Conservation (phyloP, 2,888 invertebrate species). For the Unio pictorum region DNA sequence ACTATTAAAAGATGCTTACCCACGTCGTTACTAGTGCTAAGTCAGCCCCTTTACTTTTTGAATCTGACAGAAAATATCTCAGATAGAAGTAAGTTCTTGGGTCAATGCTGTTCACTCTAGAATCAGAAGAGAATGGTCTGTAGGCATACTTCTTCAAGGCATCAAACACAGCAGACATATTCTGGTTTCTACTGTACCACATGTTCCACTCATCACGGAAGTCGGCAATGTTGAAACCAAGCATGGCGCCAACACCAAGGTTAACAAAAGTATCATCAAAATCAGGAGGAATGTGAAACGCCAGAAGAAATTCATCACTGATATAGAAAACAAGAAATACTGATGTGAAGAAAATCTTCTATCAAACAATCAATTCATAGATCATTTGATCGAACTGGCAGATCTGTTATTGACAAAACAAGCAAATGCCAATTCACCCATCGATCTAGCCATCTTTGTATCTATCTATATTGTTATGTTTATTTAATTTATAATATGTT, state of each 20-base stretch:
- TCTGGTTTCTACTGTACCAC: conserved; percentile 43
- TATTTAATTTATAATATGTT: too few species aligned
- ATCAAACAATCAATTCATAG: neutral
- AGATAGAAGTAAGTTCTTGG: conserved; percentile 56
- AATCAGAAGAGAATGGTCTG: conserved; percentile 43
- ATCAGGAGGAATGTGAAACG: conserved; percentile 55
- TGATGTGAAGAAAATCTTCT: neutral
- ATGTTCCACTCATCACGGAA: conserved; percentile 17
- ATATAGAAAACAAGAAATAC: conserved; percentile 3
- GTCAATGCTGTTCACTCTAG: conserved; percentile 48
- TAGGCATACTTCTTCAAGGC: conserved; percentile 52
- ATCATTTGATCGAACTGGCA: too few species aligned
- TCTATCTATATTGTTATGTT: too few species aligned
- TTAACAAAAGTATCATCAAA: conserved; percentile 60
- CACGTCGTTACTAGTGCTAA: conserved; percentile 55
- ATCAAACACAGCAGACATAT: conserved; percentile 41
- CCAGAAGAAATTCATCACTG: conserved; percentile 29
- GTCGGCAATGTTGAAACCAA: conserved; percentile 21
- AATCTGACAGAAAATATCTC: conserved; percentile 44
- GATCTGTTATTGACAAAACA: too few species aligned
- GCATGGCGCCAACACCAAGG: conserved; percentile 47
- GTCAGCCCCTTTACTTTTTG: conserved; percentile 17
- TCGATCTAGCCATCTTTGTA: too few species aligned
- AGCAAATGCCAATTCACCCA: too few species aligned
- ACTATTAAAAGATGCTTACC: conserved; percentile 29